Percentiles rank a stretch among this genome's conserved stretches.
These are phyloP conservation scores for Notiomystis cincta DNA, from an alignment of 2,113 vertebrate species.

Conservation along the genomic window DNA sequence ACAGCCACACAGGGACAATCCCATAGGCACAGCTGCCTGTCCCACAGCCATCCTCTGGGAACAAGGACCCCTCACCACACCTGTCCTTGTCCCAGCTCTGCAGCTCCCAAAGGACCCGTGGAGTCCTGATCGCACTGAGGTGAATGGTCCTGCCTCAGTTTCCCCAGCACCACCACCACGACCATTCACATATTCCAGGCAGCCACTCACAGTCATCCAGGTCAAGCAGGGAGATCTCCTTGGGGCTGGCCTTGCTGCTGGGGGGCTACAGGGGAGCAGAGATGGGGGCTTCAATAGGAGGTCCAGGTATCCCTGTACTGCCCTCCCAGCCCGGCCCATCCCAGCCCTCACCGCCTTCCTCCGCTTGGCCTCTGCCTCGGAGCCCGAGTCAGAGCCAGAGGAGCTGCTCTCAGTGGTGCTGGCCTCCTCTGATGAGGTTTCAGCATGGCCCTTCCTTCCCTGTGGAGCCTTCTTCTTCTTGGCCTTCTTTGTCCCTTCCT, in stretches of 20 bases:
- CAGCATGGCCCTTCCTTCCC: slow-evolving; percentile 49
- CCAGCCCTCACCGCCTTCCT: slow-evolving; percentile 74
- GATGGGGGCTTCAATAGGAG: neutral
- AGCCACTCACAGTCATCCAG: slow-evolving; percentile 91
- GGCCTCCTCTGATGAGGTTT: slow-evolving; percentile 82
- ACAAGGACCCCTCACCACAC: neutral
- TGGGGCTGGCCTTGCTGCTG: slow-evolving; percentile 73
- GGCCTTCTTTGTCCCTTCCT: slow-evolving; percentile 55
- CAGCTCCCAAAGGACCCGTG: neutral
- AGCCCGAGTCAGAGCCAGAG: slow-evolving; percentile 78
- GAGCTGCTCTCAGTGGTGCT: slow-evolving; percentile 86
- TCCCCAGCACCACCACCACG: fast-evolving
- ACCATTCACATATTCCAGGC: fast-evolving
- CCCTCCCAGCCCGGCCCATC: neutral
- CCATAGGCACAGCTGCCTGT: neutral
- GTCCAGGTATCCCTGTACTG: fast-evolving
- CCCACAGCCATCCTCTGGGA: neutral
- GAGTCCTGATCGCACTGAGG: neutral
- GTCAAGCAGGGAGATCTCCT: slow-evolving; percentile 94
- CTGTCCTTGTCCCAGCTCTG: neutral
- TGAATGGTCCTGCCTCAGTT: neutral
- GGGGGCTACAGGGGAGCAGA: slow-evolving; percentile 39
- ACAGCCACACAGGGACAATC: neutral
- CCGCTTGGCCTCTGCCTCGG: slow-evolving; percentile 74
- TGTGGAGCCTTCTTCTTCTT: slow-evolving; percentile 67